Evolutionary conservation across 1,140 invertebrate species (phyloP), one percentile per base, ranked within the genome.

Genomic region (Watersipora subatra): DNA sequence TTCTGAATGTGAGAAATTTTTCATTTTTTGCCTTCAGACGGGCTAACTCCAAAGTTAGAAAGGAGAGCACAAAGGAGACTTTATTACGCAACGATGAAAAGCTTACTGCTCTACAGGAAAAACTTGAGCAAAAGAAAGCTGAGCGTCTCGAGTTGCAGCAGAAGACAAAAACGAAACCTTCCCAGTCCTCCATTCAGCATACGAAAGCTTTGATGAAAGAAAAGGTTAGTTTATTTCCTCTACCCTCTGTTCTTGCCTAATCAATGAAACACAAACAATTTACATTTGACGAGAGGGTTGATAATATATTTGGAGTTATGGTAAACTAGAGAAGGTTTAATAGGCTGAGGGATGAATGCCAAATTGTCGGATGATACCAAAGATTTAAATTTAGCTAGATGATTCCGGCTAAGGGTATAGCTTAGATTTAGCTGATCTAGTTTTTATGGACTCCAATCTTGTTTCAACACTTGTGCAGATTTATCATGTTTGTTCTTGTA

Each of bases 31-130:
- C 2, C 17, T 46, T 27, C 2, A 25, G 15, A 1, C 67, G 28
- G 57, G 65, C 67, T 22, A 29, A 77, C 75, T 57, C 64, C 75
- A 29, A 76, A 78, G 61, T 68, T 70, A 30, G 66, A 69, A 12
- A 76, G 76, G 66, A 73, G 71, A 62, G 66, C 28, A 2, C 65
- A 68, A 20, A 62, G 63, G 1, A 61, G 58, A 70, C 69, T 64
- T 61, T 69, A 1, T 64, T 66, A 59, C 30, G 74, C 0, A 69
- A 72, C 57, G 74, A 73, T 65, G 68, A 71, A 1, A 73, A 72
- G 66, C 61, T 78, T 19, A 64, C 62, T 3, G 73, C 73, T 57
- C 66, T 78, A 24, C 69, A 78, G 63, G 68, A 67, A 59, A 73
- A 69, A 65, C 59, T 75, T 1, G 70, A 77, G 28, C 73, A 72